Evolutionary conservation across 2,797 vertebrate genomes (phyloP).

Genomic region (Schizothorax lantsangensis): DNA sequence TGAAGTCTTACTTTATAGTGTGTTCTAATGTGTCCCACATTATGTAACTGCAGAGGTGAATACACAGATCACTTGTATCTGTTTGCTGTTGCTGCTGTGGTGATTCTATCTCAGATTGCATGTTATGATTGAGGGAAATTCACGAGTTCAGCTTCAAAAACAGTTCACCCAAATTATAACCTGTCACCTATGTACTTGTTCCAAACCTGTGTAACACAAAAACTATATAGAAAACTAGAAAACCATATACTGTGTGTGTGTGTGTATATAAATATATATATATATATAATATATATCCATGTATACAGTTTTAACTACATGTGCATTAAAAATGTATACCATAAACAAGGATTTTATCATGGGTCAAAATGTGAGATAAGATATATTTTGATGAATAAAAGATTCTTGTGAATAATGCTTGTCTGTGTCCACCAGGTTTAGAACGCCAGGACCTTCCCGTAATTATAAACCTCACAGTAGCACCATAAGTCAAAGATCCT

Average conservation of each 20-base stretch:
- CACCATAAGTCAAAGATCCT: slow-evolving; percentile 60
- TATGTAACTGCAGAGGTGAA: neutral
- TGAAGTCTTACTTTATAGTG: neutral
- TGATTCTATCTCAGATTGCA: neutral
- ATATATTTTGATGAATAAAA: neutral
- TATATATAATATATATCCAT: no score
- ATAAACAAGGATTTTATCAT: neutral
- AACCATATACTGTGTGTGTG: no score
- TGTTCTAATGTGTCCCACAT: no score
- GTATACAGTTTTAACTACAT: neutral
- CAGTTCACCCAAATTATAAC: neutral
- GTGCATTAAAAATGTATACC: neutral
- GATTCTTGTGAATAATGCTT: neutral
- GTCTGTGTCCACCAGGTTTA: neutral
- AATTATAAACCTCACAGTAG: slow-evolving; percentile 63
- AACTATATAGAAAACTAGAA: neutral
- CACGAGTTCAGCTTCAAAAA: neutral
- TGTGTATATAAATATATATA: no score
- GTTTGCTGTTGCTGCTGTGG: neutral
- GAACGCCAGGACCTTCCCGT: slow-evolving; percentile 65
- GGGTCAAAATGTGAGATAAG: neutral
- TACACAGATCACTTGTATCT: neutral
- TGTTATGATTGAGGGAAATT: no score
- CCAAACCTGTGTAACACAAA: neutral
- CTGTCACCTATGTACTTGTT: neutral